These are phyloP conservation scores for Gymnocephalus cernua DNA, from an alignment of 2,113 vertebrate genomes.

Conservation along the genomic window DNA sequence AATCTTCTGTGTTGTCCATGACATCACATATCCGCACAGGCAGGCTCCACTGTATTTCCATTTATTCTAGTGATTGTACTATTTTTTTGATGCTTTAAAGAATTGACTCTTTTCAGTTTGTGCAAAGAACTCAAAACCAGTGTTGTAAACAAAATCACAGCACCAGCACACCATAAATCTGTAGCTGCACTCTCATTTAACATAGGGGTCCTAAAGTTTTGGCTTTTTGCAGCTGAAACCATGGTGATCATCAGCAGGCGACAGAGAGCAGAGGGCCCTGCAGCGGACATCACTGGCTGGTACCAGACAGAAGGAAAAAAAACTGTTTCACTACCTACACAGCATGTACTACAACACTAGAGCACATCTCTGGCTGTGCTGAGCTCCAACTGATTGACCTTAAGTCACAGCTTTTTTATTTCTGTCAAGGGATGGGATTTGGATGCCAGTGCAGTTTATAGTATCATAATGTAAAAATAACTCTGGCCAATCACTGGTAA, in stretches of 20 bases:
- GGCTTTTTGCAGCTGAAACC: conserved; percentile 73
- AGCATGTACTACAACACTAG: conserved; percentile 15
- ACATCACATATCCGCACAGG: conserved; percentile 18
- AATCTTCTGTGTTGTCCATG: conserved; percentile 5
- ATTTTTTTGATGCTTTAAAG: conserved; percentile 6
- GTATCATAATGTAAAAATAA: conserved; percentile 79
- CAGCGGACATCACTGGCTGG: conserved; percentile 56
- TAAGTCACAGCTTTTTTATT: conserved; percentile 46
- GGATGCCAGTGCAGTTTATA: conserved; percentile 62
- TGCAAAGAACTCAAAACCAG: conserved; percentile 5
- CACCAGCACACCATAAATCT: conserved; percentile 36
- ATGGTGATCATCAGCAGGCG: conserved; percentile 63
- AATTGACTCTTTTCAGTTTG: neutral
- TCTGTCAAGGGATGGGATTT: conserved; percentile 53
- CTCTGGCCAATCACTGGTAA: conserved; percentile 71
- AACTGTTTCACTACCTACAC: neutral
- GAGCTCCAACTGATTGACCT: conserved; percentile 39
- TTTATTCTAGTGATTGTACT: neutral
- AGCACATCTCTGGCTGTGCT: conserved; percentile 22
- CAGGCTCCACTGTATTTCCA: neutral
- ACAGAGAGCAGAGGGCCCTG: conserved; percentile 35
- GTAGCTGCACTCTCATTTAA: conserved; percentile 31
- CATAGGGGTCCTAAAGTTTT: conserved; percentile 54
- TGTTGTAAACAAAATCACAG: conserved; percentile 3
- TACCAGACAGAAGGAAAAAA: conserved; percentile 45